A percentile compares a stretch with the other conserved stretches of the same genome.
phyloP scores from a whole-genome alignment of 1,140 invertebrate species.

The Bombus picipes region DNA sequence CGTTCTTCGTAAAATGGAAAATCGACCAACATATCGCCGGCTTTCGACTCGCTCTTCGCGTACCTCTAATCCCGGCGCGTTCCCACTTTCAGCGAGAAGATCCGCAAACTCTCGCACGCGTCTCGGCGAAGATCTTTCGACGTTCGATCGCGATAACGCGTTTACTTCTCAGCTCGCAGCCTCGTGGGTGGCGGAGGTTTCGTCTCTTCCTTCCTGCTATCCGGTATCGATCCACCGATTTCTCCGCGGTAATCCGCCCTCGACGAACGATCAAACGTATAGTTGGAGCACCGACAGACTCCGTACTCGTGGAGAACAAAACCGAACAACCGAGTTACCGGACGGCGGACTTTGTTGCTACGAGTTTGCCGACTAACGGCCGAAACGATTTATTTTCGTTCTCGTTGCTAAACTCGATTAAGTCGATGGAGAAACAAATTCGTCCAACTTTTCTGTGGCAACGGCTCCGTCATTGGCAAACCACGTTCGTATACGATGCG shows the following conservation, averaged over 20 bases:
- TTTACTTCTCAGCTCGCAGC: background rate
- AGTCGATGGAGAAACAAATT: background rate
- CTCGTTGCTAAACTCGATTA: background rate
- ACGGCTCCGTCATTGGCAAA: background rate
- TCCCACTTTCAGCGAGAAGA: no score
- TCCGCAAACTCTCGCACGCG: no score
- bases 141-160: background rate
- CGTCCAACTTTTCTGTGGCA: background rate
- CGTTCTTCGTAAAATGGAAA: no score
- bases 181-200: no score
- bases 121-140: no score
- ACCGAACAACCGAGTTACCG: background rate
- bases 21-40: no score
- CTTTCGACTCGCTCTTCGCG: background rate
- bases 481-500: no score
- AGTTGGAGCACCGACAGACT: no score
- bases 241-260: background rate
- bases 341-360: background rate
- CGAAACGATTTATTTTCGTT: background rate
- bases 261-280: background rate
- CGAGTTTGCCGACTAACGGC: background rate
- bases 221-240: slow-evolving; percentile 18
- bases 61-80: no score
- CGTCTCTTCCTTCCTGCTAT: background rate
- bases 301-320: background rate